Percentiles rank a stretch among this genome's conserved stretches.
phyloP scores from a whole-genome alignment of 37 sponge, comb jelly and placozoan species.

The Axinella damicornis region DNA sequence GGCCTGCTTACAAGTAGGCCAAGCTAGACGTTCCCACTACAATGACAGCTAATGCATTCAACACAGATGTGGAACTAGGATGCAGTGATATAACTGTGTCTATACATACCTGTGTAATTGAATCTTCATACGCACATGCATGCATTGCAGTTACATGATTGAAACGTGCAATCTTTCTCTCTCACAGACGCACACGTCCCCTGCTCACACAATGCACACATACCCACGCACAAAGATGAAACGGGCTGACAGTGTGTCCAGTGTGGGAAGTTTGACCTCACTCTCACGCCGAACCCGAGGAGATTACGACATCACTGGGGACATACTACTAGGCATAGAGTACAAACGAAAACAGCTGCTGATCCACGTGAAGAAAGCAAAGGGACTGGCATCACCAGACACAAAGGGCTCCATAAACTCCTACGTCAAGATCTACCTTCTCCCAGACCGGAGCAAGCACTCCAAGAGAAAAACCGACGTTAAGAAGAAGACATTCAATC shows the following conservation, averaged over 20 bases:
- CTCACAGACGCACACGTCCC: too few species aligned
- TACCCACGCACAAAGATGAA: too few species aligned
- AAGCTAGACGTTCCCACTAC: too few species aligned
- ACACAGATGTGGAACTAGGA: too few species aligned
- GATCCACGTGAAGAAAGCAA: constrained; percentile 59
- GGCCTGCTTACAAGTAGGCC: too few species aligned
- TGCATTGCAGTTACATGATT: too few species aligned
- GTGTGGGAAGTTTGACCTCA: constrained; percentile 44
- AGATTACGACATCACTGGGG: constrained; percentile 66
- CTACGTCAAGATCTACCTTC: constrained; percentile 80
- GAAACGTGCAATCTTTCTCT: too few species aligned
- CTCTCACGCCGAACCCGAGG: constrained; percentile 42
- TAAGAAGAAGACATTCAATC: constrained; percentile 56
- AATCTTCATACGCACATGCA: too few species aligned
- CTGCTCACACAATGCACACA: too few species aligned
- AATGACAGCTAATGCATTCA: too few species aligned
- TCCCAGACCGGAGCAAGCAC: constrained; percentile 70
- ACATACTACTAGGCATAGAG: constrained; percentile 57
- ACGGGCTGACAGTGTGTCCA: not conserved
- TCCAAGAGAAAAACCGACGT: constrained; percentile 71
- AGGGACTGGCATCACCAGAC: constrained; percentile 65
- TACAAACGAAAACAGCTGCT: constrained; percentile 32
- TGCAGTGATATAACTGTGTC: too few species aligned
- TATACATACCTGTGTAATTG: too few species aligned
- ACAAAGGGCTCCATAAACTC: constrained; percentile 50